Evolutionary conservation across 2,888 invertebrate species (phyloP).

Genomic region (Drosophila mimica): DNA sequence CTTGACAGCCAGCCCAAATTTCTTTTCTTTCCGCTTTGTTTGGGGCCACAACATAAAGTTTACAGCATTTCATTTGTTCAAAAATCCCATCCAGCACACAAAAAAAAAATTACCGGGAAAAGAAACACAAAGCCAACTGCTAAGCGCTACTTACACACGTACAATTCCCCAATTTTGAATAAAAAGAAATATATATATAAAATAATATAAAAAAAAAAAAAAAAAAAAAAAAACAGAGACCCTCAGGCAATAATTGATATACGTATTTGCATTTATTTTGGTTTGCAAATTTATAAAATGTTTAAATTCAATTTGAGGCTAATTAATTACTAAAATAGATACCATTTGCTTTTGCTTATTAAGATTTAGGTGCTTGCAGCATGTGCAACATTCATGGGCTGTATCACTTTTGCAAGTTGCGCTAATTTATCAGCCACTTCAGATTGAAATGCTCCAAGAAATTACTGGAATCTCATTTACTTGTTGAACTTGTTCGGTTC

Average conservation of each 20-base stretch:
- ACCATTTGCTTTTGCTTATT: neutral
- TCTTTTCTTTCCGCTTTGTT: constrained; percentile 56
- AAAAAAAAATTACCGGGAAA: neutral
- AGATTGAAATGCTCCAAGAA: constrained; percentile 1
- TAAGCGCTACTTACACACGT: constrained; percentile 50
- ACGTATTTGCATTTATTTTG: neutral
- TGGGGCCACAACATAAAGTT: constrained; percentile 48
- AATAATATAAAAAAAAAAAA: too few relatives aligned
- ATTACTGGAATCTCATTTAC: constrained; percentile 10
- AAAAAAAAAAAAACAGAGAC: neutral
- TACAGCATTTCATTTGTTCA: constrained; percentile 61
- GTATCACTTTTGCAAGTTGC: neutral
- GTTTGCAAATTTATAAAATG: neutral
- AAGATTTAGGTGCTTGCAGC: neutral
- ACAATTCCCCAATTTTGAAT: constrained; percentile 29
- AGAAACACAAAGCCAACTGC: constrained; percentile 27
- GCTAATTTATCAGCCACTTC: neutral
- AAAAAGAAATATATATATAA: neutral
- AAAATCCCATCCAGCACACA: constrained; percentile 2
- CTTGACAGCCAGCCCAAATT: constrained; percentile 70
- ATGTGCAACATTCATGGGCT: neutral
- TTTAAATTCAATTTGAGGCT: neutral
- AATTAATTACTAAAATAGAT: too few relatives aligned
- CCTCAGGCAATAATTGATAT: constrained; percentile 45
- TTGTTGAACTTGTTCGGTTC: constrained; percentile 15